phyloP scores from a whole-genome alignment of 2,113 vertebrate genomes.

The Scatophagus argus region DNA sequence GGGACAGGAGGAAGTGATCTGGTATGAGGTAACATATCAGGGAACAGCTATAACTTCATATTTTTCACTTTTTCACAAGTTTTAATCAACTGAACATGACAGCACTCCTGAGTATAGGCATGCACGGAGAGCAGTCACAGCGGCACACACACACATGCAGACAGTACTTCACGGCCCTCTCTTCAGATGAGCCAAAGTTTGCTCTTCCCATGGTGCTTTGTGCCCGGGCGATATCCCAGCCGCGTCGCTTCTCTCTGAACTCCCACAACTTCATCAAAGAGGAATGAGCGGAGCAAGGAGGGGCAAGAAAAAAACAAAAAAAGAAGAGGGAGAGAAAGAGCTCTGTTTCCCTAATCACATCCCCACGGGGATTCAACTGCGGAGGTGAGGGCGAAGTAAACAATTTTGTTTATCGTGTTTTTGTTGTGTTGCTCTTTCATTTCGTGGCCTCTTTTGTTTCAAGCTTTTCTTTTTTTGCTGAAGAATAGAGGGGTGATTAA shows the following conservation, averaged over 20 bases:
- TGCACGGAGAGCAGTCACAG: slow-evolving; percentile 1
- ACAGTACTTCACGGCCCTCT: slow-evolving; percentile 14
- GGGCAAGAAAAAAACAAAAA: slow-evolving; percentile 45
- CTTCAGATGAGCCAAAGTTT: slow-evolving; percentile 68
- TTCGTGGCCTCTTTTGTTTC: slow-evolving; percentile 72
- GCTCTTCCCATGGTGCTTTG: slow-evolving; percentile 80
- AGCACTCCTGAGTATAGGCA: slow-evolving; percentile 45
- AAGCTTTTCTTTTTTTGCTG: slow-evolving; percentile 46
- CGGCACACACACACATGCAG: slow-evolving; percentile 13
- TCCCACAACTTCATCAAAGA: slow-evolving; percentile 82
- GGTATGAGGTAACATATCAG: slow-evolving; percentile 36
- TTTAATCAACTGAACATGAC: slow-evolving; percentile 50
- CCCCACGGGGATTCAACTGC: slow-evolving; percentile 68
- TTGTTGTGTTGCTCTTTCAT: slow-evolving; percentile 69
- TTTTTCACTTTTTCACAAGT: slow-evolving; percentile 54
- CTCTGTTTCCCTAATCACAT: slow-evolving; percentile 70
- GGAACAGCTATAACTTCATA: slow-evolving; percentile 16
- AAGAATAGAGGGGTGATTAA: slow-evolving; percentile 72
- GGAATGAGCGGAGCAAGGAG: slow-evolving; percentile 62
- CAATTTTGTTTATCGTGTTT: slow-evolving; percentile 76
- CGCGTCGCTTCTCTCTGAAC: slow-evolving; percentile 69
- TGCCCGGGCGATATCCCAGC: slow-evolving; percentile 68
- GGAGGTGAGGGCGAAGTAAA: slow-evolving; percentile 81
- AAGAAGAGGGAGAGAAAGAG: slow-evolving; percentile 27
- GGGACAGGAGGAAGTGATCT: slow-evolving; percentile 5